Percentiles rank a stretch among this genome's conserved stretches.
Evolutionary conservation across 2,797 vertebrate genomes (phyloP).

Genomic region (Anniella stebbinsi): DNA sequence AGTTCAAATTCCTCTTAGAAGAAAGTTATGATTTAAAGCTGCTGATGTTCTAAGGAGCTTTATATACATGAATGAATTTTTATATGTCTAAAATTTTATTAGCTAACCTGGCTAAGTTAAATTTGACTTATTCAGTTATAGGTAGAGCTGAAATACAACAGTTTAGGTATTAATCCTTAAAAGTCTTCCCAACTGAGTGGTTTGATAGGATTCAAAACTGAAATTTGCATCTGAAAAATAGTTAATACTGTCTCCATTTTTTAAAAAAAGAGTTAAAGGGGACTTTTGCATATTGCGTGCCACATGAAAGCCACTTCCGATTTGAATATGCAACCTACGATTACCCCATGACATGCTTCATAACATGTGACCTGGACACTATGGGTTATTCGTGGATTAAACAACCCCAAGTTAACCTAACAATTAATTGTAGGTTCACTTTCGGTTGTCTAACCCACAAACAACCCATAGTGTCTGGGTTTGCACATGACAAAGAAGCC

Average conservation of each 20-base stretch:
- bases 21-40: neutral
- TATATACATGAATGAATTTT: neutral
- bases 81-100: neutral
- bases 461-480: no score
- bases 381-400: no score
- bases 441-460: no score
- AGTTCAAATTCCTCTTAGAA: neutral
- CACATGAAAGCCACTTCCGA: no score
- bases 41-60: neutral
- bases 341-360: no score
- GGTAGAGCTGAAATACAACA: neutral
- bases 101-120: neutral
- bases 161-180: neutral
- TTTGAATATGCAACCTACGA: no score
- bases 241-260: neutral
- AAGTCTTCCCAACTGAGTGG: neutral
- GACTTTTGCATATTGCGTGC: no score
- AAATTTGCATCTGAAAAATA: neutral
- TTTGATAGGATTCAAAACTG: neutral
- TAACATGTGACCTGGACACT: no score
- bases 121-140: neutral
- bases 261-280: neutral
- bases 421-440: no score
- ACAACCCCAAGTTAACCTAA: no score
- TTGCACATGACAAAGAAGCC: no score